Percentiles rank a stretch among this genome's conserved stretches.
These are phyloP conservation scores for Drosophila nasuta DNA, from an alignment of 1,140 invertebrate species.

Conservation along the genomic window DNA sequence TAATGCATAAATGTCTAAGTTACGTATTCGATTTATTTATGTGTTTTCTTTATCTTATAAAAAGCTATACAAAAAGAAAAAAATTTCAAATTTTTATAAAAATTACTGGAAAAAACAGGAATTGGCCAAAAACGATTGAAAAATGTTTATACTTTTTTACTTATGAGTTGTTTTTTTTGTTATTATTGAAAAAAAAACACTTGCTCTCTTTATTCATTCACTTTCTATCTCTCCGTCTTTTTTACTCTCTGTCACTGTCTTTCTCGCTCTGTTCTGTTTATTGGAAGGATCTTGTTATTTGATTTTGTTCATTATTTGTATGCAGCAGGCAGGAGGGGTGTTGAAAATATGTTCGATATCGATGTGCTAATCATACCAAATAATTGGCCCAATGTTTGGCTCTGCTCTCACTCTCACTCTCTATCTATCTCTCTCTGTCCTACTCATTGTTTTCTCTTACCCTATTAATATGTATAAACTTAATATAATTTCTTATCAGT, in stretches of 20 bases:
- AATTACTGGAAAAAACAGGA: conserved; percentile 73
- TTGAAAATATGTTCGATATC: conserved; percentile 75
- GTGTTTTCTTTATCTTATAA: conserved; percentile 55
- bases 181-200: conserved; percentile 28
- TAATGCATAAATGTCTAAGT: conserved; percentile 55
- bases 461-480: conserved; percentile 46
- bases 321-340: conserved; percentile 81
- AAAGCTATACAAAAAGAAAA: conserved; percentile 47
- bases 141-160: conserved; percentile 63
- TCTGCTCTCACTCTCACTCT: conserved; percentile 9
- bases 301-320: conserved; percentile 35
- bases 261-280: conserved; percentile 45
- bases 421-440: conserved; percentile 21
- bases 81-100: conserved; percentile 75
- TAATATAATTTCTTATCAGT: conserved; percentile 12
- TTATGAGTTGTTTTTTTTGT: conserved; percentile 31
- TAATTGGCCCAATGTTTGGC: conserved; percentile 36
- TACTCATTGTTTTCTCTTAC: conserved; percentile 12
- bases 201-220: conserved; percentile 43
- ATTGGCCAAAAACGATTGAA: conserved; percentile 81
- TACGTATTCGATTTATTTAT: conserved; percentile 61
- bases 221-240: conserved; percentile 39
- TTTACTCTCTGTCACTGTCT: conserved; percentile 50
- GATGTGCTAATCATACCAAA: conserved; percentile 43
- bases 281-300: conserved; percentile 20